phyloP scores from a whole-genome alignment of 2,797 vertebrate species.

The Rhynchotus rufescens region DNA sequence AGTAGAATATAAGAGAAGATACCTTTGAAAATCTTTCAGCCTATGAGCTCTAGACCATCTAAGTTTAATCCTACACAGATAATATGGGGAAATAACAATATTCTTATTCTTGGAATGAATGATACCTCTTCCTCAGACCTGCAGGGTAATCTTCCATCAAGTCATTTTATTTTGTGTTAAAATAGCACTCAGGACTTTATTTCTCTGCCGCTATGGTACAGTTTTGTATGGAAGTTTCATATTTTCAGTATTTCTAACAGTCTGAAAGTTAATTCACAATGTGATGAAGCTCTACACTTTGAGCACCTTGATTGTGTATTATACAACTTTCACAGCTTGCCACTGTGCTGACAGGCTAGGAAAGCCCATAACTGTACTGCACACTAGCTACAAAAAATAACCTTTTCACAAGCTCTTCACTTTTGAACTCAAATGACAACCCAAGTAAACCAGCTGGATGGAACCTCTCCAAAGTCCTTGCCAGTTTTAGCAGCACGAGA shows the following conservation, averaged over 20 bases:
- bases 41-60: not conserved
- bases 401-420: not conserved
- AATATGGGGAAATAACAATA: not conserved
- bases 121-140: not conserved
- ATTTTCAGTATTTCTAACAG: not conserved
- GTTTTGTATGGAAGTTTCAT: not conserved
- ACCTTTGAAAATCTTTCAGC: not conserved
- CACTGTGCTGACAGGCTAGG: too few relatives aligned
- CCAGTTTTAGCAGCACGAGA: not conserved
- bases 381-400: not conserved
- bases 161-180: not conserved
- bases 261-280: not conserved
- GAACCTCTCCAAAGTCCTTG: rapidly evolving
- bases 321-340: too few relatives aligned
- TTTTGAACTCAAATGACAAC: not conserved
- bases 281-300: not conserved
- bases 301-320: too few relatives aligned
- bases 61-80: not conserved
- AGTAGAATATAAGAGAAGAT: not conserved
- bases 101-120: not conserved
- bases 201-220: not conserved
- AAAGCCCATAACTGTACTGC: not conserved
- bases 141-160: not conserved
- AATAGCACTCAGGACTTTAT: not conserved
- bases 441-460: not conserved